These are phyloP conservation scores for Hypselothyrea guttata DNA, from an alignment of 2,888 invertebrate genomes.

Conservation along the genomic window DNA sequence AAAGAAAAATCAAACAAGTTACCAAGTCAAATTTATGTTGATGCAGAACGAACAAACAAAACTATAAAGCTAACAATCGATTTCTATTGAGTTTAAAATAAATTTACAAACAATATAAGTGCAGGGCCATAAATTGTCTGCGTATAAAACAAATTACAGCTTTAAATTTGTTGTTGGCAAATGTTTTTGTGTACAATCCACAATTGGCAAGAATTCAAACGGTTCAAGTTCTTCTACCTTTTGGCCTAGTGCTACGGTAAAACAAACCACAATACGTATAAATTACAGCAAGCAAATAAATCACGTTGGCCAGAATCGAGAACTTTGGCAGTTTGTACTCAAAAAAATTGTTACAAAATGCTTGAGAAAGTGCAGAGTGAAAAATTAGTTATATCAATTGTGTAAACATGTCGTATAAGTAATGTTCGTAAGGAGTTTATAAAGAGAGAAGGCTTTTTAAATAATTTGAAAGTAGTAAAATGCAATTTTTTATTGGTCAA, in stretches of 20 bases:
- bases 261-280: conserved; percentile 18
- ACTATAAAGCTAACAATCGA: neutral
- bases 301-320: conserved; percentile 46
- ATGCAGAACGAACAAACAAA: neutral
- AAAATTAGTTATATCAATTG: conserved; percentile 1
- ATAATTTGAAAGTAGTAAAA: no score
- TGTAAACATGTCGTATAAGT: conserved; percentile 29
- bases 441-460: neutral
- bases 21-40: neutral
- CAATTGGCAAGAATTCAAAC: conserved; percentile 68
- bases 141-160: conserved; percentile 6
- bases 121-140: conserved; percentile 2
- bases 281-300: conserved; percentile 26
- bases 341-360: no score
- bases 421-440: conserved; percentile 15
- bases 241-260: conserved; percentile 61
- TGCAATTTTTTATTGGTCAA: no score
- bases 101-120: neutral
- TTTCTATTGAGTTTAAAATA: neutral
- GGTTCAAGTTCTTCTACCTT: conserved; percentile 71
- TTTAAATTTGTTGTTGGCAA: conserved; percentile 40
- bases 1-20: neutral
- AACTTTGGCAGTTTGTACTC: neutral
- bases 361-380: neutral
- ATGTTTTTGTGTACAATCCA: conserved; percentile 4